Evolutionary conservation across 2,888 invertebrate species (phyloP), one percentile per base, ranked within the genome.

Genomic region (Athripsodes cinereus): DNA sequence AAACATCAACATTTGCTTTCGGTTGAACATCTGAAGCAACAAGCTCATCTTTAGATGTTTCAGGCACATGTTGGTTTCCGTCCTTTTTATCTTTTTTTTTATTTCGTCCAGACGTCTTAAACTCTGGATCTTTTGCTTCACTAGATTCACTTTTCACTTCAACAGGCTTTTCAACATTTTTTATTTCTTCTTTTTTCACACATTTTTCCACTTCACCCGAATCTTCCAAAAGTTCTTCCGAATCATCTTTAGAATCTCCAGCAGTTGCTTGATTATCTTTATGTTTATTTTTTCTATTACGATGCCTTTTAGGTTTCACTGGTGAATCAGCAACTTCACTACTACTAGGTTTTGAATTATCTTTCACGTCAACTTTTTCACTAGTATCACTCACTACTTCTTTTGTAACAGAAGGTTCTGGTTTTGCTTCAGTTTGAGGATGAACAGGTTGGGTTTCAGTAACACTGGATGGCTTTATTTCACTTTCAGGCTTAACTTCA

Each of bases 231-330:
- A 22, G 51, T 26, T 57, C 53, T 35, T 60, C 50, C n/a, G 20
- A 21, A 13, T 53, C 50, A 2, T 35, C 26, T 34, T 52, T 44
- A n/a, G 44, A 44, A 55, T 59, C 46, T 16, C 54, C 53, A 19
- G 35, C n/a, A 46, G 55, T 22, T 34, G 22, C 46, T 59, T 53
- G 26, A n/a, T 57, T 57, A 47, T 26, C 47, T 20, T 53, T 52
- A 5, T 69, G 65, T 55, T 73, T 73, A 63, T 76, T 78, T 65
- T 78, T 79, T 62, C 76, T 77, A 60, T 73, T 72, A 69, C 73
- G 71, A 53, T 72, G 75, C 61, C 79, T 68, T 66, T 78, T 78
- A 1, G 79, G 79, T 67, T 77, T 78, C n/a, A 74, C 74, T 1
- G 78, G 79, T 18, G 54, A 31, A 48, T 22, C 48, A 20, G 26